These are phyloP conservation scores for Acarapis woodi DNA, from an alignment of 1,140 invertebrate species.

Conservation along the genomic window DNA sequence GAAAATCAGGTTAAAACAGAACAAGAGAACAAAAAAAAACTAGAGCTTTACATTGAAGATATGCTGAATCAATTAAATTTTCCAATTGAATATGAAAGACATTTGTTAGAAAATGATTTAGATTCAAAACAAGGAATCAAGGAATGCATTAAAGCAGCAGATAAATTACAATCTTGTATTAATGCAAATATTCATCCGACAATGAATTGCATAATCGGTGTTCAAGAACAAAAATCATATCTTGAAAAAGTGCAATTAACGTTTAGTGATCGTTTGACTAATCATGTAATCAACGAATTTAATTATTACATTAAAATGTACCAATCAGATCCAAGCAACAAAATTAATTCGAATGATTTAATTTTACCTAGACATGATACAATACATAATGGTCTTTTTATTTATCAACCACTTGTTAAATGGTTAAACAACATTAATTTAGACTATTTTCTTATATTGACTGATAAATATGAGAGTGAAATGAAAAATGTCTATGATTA, in stretches of 20 bases:
- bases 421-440: constrained; percentile 59
- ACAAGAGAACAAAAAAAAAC: constrained; percentile 47
- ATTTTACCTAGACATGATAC: constrained; percentile 38
- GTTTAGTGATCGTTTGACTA: constrained; percentile 46
- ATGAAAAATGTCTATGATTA: constrained; percentile 53
- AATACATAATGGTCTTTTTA: constrained; percentile 47
- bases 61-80: constrained; percentile 48
- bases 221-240: constrained; percentile 56
- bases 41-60: constrained; percentile 44
- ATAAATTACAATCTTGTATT: constrained; percentile 42
- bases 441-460: constrained; percentile 42
- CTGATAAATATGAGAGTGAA: constrained; percentile 42
- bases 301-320: constrained; percentile 54
- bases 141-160: constrained; percentile 44
- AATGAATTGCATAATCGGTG: constrained; percentile 37
- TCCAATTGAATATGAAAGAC: constrained; percentile 31
- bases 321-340: constrained; percentile 22
- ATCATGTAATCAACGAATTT: constrained; percentile 72
- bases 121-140: constrained; percentile 36
- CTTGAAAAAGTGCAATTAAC: constrained; percentile 52
- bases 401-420: constrained; percentile 63
- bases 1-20: constrained; percentile 58
- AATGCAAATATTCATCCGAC: constrained; percentile 28
- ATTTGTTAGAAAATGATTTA: constrained; percentile 40
- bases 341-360: constrained; percentile 26